Evolutionary conservation across 2,888 invertebrate genomes (phyloP).

Genomic region (Endotricha flammealis): DNA sequence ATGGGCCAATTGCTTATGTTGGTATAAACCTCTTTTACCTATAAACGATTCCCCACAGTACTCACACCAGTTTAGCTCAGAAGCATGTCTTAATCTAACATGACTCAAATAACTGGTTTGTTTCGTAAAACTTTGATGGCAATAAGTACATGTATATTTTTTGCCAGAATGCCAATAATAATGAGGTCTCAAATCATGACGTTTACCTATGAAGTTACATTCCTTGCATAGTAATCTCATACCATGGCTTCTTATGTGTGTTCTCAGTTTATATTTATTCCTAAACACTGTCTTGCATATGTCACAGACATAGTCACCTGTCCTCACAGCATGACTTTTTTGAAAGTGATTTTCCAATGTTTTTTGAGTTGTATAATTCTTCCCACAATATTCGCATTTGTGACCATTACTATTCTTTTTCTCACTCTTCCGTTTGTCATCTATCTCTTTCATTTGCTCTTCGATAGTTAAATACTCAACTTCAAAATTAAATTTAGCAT

Average conservation of each 20-base stretch:
- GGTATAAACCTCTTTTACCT: conserved; percentile 25
- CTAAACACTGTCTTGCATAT: conserved; percentile 1
- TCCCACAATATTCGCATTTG: conserved; percentile 4
- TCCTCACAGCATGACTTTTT: neutral
- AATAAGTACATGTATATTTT: conserved; percentile 1
- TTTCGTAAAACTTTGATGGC: conserved; percentile 1
- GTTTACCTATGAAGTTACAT: conserved; percentile 11
- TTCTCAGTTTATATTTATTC: neutral
- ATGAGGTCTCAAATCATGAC: neutral
- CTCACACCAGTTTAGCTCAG: conserved; percentile 26
- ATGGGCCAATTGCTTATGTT: conserved; percentile 24
- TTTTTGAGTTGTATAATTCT: neutral
- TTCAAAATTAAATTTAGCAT: conserved; percentile 5
- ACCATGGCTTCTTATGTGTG: conserved; percentile 1
- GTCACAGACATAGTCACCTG: conserved; percentile 2
- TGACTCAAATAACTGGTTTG: conserved; percentile 3
- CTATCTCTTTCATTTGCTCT: conserved; percentile 5
- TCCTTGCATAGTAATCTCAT: conserved; percentile 1
- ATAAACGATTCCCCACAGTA: conserved; percentile 30
- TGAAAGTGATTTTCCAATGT: conserved; percentile 1
- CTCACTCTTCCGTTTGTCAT: too few relatives aligned
- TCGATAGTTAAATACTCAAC: neutral
- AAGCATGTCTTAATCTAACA: conserved; percentile 22
- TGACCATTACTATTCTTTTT: too few relatives aligned
- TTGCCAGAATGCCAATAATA: conserved; percentile 5